Conservation (phyloP, 2,113 vertebrate species). For the Tor tambroides region DNA sequence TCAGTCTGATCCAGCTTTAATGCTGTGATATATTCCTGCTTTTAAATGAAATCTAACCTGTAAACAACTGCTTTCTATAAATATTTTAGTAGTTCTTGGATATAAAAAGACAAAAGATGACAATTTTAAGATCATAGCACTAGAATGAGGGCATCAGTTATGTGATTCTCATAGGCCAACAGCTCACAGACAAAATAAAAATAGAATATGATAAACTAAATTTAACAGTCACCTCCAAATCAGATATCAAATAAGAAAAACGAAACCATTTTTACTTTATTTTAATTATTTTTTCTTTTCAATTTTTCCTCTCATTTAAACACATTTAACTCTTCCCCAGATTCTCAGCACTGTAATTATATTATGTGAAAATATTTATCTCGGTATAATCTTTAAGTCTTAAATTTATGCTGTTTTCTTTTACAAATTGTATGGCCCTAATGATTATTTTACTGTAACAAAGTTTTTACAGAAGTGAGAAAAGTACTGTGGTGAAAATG, state of each 20-base stretch:
- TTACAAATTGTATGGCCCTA: background rate
- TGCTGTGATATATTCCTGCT: background rate
- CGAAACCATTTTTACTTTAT: too few relatives aligned
- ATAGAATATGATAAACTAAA: background rate
- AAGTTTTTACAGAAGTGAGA: background rate
- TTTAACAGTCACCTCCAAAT: background rate
- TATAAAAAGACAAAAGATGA: background rate
- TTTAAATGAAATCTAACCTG: background rate
- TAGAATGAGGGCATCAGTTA: background rate
- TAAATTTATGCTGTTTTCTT: background rate
- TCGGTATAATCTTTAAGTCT: background rate
- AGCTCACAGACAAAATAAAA: background rate
- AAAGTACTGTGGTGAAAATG: background rate
- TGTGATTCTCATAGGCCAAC: background rate
- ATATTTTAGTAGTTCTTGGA: background rate
- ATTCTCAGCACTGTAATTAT: background rate
- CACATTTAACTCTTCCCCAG: background rate
- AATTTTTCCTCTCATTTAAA: background rate
- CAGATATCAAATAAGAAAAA: background rate
- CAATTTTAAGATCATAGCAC: background rate
- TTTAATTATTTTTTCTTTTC: background rate
- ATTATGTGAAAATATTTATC: background rate
- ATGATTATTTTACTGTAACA: background rate
- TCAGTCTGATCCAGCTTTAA: constrained; percentile 3
- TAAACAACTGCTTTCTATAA: background rate